Base-by-base conservation (phyloP, 2,888 invertebrate genomes). In the Calameuta idolon region DNA sequence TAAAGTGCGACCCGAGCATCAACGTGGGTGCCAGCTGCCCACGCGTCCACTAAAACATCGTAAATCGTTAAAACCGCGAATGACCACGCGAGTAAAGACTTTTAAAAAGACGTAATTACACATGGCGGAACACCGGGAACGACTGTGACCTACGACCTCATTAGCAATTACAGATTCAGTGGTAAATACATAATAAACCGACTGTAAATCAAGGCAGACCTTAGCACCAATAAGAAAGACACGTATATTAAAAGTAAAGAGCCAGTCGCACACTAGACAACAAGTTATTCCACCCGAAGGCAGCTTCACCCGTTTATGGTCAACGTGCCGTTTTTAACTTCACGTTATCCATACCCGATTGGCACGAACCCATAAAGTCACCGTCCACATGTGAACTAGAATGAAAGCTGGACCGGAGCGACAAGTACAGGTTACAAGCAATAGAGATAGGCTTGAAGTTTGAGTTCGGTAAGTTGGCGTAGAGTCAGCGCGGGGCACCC, bases 401-500 rank as follows among this genome's bases (percentile, higher is more conserved):
- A 55, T 55, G 55, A 23, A 55, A 55, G 23, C 55, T 55, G 23
- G 15, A 55, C 55, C 23, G 23, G 40, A 55, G 23, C 55, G 55
- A 55, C 55, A 55, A 55, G 55, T 55, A 55, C 55, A 23, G 23
- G 55, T 55, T 55, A 55, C 55, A 55, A 55, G 55, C 55, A 55
- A 55, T 55, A 71, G 71, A 71, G 71, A 71, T 71, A n/a, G 71
- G 71, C 31, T 31, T 23, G 33, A 71, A 34, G 71, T 31, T 31
- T 34, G 71, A 71, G 31, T 71, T 71, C n/a, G 31, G 71, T 31
- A 71, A 71, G 71, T 71, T 71, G 71, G 71, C 71, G 83, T 77
- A 87, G 86, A 87, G 85, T 87, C 85, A 81, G 84, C 83, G 71
- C 82, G 85, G 83, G 84, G 82, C 75, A 31, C 83, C 77, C 82